Base-by-base conservation (phyloP, 2,888 invertebrate genomes). In the Eudemis profundana region DNA sequence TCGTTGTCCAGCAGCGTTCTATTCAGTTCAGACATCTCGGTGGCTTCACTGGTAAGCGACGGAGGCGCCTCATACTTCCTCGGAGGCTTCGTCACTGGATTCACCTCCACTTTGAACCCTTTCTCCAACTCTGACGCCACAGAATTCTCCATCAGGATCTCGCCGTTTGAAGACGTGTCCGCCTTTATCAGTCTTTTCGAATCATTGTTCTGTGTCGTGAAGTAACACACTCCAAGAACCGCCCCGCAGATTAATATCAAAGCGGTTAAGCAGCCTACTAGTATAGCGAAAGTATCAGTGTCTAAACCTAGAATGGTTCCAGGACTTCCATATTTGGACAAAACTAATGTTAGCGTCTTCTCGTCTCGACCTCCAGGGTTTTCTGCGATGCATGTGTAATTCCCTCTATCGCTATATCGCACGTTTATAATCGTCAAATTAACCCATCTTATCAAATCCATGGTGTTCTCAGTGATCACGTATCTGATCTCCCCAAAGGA, bases 301-400 rank as follows among this genome's bases (percentile, higher is more conserved):
- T 90, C 87, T 77, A 89, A 84, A 0, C 92, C 89, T 59, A 90
- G 90, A 73, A 91, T 88, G 0, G 82, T 85, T 3, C 89, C 88
- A 3, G 78, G 69, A 7, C 90, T 92, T 60, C 92, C 90, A 78
- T 92, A 91, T 74, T 83, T 90, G 12, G 89, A 86, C n/a, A 93
- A 74, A 4, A 94, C 83, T 40, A 98, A 83, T 4, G 94, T 94
- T 51, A 97, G 90, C 73, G 96, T 96, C 60, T 94, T 94, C 78
- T 96, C 96, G 61, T 95, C 95, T 4, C 93, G 93, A 0, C 97
- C 98, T 0, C 96, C 98, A 0, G 95, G 94, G 82, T 97, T 98
- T 75, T 95, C 95, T 0, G 97, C 97, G 0, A 96, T 93, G 78
- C 98, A 98, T 1, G 94, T 94, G 81, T 96, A 96, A 68, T 95